phyloP scores from a whole-genome alignment of 2,888 invertebrate species.

The Tipula unca region DNA sequence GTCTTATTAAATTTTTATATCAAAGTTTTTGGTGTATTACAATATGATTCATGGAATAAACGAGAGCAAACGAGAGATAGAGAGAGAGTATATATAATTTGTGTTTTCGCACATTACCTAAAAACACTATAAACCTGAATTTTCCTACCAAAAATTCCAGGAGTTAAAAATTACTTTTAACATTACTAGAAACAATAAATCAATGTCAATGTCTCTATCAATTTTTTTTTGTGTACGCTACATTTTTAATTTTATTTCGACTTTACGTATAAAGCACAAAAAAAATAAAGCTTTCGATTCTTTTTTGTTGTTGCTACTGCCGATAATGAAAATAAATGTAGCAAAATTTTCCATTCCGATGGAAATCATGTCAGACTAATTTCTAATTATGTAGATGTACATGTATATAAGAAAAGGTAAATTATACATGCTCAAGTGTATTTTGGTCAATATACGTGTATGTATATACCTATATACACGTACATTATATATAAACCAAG shows the following conservation, averaged over 20 bases:
- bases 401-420: not conserved
- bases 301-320: not conserved
- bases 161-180: not conserved
- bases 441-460: not conserved
- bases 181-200: not conserved
- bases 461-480: not conserved
- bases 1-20: not conserved
- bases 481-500: not conserved
- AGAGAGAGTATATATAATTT: not conserved
- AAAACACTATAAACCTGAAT: not conserved
- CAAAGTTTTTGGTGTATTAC: not conserved
- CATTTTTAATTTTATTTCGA: not conserved
- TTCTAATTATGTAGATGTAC: not conserved
- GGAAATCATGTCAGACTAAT: not conserved
- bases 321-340: not conserved
- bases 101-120: not conserved
- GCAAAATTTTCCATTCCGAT: not conserved
- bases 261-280: not conserved
- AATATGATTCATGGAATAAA: not conserved
- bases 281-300: not conserved
- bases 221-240: not conserved
- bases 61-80: not conserved
- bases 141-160: not conserved
- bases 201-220: not conserved
- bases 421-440: not conserved